phyloP scores from a whole-genome alignment of 2,888 invertebrate genomes.

The Euzetes globulus region DNA sequence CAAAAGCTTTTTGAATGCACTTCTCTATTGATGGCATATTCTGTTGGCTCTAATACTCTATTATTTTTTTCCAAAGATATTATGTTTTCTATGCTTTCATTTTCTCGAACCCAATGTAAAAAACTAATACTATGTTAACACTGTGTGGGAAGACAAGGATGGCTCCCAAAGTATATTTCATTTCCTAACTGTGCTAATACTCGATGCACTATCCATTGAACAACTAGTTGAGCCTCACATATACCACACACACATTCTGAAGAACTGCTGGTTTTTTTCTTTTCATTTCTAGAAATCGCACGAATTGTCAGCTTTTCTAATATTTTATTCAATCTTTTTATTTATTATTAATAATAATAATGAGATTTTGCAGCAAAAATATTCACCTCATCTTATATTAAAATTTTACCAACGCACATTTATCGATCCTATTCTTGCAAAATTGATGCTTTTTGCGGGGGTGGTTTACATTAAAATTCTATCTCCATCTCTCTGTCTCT shows the following conservation, averaged over 20 bases:
- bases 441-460: no score
- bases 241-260: neutral
- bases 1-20: no score
- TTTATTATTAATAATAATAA: no score
- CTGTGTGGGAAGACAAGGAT: neutral
- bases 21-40: no score
- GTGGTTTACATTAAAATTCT: no score
- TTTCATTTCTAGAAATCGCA: neutral
- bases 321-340: no score
- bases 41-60: neutral
- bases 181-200: neutral
- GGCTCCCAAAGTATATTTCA: neutral
- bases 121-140: conserved; percentile 5
- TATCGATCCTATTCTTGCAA: no score
- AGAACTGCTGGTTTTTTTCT: neutral
- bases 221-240: conserved; percentile 8
- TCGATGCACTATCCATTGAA: neutral
- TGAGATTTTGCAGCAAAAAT: no score
- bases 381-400: no score
- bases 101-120: neutral
- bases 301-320: neutral
- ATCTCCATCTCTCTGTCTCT: no score
- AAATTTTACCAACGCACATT: no score
- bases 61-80: neutral
- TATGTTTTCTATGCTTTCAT: neutral